These are phyloP conservation scores for Microcebus murinus DNA, from an alignment of 2,113 vertebrate species.

Conservation along the genomic window DNA sequence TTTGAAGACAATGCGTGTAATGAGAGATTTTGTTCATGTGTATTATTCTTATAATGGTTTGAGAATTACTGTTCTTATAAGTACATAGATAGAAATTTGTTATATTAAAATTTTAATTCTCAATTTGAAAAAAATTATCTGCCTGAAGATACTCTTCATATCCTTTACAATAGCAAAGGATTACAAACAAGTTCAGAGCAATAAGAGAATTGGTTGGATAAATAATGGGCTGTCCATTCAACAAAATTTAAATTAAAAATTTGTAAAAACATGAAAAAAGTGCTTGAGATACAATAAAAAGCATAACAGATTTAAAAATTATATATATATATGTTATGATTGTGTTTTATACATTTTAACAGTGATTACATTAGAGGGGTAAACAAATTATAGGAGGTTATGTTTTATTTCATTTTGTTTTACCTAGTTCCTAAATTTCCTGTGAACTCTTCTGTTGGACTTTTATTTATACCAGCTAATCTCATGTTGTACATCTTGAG, in stretches of 20 bases:
- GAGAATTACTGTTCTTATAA: neutral
- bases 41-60: neutral
- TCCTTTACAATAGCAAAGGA: neutral
- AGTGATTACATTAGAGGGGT: neutral
- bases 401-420: neutral
- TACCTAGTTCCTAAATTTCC: neutral
- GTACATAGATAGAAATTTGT: neutral
- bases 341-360: neutral
- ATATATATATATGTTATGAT: neutral
- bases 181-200: neutral
- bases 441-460: neutral
- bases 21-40: neutral
- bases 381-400: neutral
- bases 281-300: neutral
- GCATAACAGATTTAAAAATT: neutral
- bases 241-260: conserved; percentile 44
- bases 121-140: neutral
- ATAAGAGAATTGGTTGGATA: neutral
- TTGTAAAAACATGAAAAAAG: neutral
- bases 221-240: neutral
- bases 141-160: conserved; percentile 16
- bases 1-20: neutral
- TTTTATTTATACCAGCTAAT: neutral
- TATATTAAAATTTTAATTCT: neutral
- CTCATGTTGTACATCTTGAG: neutral